Evolutionary conservation across 2,888 invertebrate species (phyloP), one percentile per base, ranked within the genome.

Genomic region (Caenorhabditis virilis): DNA sequence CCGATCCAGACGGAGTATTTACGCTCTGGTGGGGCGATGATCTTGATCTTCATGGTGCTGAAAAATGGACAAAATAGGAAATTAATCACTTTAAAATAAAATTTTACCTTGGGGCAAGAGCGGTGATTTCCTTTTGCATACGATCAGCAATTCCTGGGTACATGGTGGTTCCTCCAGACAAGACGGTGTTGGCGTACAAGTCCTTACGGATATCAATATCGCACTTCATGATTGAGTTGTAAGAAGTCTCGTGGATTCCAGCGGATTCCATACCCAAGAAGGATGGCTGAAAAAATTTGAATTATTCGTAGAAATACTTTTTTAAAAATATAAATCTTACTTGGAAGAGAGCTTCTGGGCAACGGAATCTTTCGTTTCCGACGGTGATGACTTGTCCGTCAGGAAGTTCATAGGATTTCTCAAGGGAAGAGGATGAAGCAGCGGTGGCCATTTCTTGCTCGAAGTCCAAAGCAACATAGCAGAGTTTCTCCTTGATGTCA

Each of bases 1-100:
- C 94, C 94, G 88, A 95, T 94, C 94, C 94, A 94, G 79, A 94
- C 93, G 84, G 93, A 93, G 89, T 94, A 94, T 86, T 94, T 94
- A 85, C 94, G 89, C 88, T 94, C 94, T 72, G 93, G 82, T 91
- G 82, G 82, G 43, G 82, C 82, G 69, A 82, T 82, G 75, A 82
- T 81, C 72, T 81, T 82, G 84, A 88, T 88, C 84, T 88, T 88
- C 87, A 88, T 88, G 48, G 88, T 88, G 76, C 71, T 74, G 60
- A 56, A 69, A 70, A 41, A 36, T 16, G 15, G 88, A 88, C 94
- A 93, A 85, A 93, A 94, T 76, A 15, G 13, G 20, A 42, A 20
- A 7, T 20, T 6, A 22, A 7, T 7, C 22, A 42, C 5, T 42
- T 27, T 27, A 11, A n/a, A 25, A 13, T 45, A 5, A 83, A 93